Conservation (phyloP, 2,888 invertebrate genomes). For the Acanthosepion lycidas region DNA sequence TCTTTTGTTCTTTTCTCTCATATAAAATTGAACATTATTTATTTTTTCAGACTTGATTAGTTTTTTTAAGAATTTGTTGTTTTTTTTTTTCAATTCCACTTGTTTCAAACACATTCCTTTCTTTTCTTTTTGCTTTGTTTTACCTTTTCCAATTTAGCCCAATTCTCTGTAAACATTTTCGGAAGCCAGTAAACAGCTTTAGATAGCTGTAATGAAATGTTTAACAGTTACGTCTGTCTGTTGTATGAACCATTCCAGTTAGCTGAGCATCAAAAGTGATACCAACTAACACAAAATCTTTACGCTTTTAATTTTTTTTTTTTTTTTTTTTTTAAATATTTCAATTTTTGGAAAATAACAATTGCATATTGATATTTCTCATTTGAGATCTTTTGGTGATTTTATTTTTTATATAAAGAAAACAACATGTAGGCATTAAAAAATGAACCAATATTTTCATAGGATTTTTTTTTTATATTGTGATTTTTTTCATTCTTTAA, state of each 20-base stretch:
- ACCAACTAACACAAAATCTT: background rate
- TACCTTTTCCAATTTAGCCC: background rate
- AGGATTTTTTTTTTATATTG: background rate
- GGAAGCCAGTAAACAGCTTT: too few relatives aligned
- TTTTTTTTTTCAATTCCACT: background rate
- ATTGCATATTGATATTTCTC: background rate
- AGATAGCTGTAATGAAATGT: background rate
- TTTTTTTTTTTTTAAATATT: background rate
- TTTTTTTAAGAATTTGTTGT: background rate
- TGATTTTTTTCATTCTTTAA: background rate
- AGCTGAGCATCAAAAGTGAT: background rate
- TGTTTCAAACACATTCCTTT: background rate
- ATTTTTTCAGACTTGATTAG: background rate
- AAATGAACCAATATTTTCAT: constrained; percentile 17
- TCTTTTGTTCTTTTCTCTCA: background rate
- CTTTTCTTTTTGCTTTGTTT: background rate
- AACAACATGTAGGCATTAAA: constrained; percentile 18
- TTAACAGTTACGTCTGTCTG: background rate
- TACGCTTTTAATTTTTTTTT: background rate
- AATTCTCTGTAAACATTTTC: background rate
- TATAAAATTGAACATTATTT: background rate
- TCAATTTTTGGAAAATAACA: constrained; percentile 33
- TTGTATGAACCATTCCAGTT: constrained; percentile 20
- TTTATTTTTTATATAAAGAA: background rate
- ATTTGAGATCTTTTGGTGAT: background rate